Percentiles rank a stretch among this genome's conserved stretches.
These are phyloP conservation scores for Caenorhabditis brenneri DNA, from an alignment of 1,140 invertebrate species.

Conservation along the genomic window DNA sequence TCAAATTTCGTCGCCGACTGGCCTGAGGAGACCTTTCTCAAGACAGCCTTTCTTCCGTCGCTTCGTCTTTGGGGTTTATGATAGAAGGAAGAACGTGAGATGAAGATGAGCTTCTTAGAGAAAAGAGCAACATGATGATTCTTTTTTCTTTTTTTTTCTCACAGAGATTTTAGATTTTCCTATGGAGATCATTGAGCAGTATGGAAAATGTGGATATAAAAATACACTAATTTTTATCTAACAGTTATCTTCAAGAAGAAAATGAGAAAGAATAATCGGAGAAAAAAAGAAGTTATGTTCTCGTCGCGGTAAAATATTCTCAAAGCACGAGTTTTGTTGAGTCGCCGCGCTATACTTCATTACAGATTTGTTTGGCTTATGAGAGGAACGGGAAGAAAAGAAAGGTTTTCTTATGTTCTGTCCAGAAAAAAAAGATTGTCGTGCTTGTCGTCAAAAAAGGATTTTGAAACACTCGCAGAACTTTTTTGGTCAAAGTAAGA, in stretches of 20 bases:
- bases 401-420: not conserved
- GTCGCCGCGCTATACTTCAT: not conserved
- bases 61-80: constrained; percentile 39
- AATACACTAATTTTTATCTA: not conserved
- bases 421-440: not conserved
- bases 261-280: not conserved
- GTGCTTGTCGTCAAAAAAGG: not conserved
- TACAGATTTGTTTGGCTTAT: constrained; percentile 14
- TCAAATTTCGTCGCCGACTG: constrained; percentile 35
- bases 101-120: not conserved
- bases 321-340: not conserved
- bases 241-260: not conserved
- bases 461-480: constrained; percentile 14
- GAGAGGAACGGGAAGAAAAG: not conserved
- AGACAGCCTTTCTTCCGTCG: constrained; percentile 11
- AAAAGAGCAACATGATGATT: constrained; percentile 35
- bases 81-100: constrained; percentile 21
- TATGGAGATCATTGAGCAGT: constrained; percentile 18
- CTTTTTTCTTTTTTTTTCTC: constrained; percentile 7
- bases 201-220: not conserved
- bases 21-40: not conserved
- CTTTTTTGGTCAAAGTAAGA: not conserved
- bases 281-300: not conserved
- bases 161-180: constrained; percentile 33
- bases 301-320: not conserved